Conservation (phyloP, 2,797 vertebrate species). For the Carapus acus region DNA sequence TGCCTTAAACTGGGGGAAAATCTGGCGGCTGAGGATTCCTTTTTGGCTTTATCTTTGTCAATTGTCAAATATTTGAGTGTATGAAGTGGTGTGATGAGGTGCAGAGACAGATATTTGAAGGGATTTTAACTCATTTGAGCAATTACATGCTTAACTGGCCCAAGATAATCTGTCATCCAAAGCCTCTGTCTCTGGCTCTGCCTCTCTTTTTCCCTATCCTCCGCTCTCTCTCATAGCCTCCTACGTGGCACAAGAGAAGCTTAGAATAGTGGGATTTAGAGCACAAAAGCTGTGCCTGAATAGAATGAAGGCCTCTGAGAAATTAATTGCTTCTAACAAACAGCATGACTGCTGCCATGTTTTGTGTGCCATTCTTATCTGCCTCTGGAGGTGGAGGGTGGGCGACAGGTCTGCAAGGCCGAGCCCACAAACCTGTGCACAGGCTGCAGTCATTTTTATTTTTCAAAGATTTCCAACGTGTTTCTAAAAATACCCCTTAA, state of each 20-base stretch:
- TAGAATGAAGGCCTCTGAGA: slow-evolving; percentile 97
- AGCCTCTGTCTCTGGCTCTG: slow-evolving; percentile 78
- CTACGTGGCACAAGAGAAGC: slow-evolving; percentile 90
- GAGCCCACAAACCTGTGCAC: slow-evolving; percentile 51
- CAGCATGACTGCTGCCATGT: slow-evolving; percentile 98
- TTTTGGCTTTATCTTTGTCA: slow-evolving; percentile 94
- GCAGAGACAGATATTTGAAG: slow-evolving; percentile 99
- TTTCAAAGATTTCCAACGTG: slow-evolving; percentile 33
- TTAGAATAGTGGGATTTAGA: slow-evolving; percentile 98
- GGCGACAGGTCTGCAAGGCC: slow-evolving; percentile 62
- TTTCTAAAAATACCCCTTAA: no score
- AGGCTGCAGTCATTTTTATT: slow-evolving; percentile 34
- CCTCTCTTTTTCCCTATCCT: slow-evolving; percentile 68
- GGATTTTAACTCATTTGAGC: slow-evolving; percentile 99
- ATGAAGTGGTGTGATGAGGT: slow-evolving; percentile 99
- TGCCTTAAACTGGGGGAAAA: slow-evolving; percentile 72
- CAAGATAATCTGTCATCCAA: slow-evolving; percentile 98
- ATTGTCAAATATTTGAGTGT: slow-evolving; percentile 99
- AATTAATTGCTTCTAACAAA: slow-evolving; percentile 99
- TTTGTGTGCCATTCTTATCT: slow-evolving; percentile 92
- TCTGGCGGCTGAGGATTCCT: slow-evolving; percentile 89
- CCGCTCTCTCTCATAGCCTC: slow-evolving; percentile 69
- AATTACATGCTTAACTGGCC: slow-evolving; percentile 99
- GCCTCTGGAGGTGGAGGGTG: slow-evolving; percentile 82
- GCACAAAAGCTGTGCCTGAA: slow-evolving; percentile 96